Conservation (phyloP, 2,113 vertebrate genomes). For the Scartelaos histophorus region DNA sequence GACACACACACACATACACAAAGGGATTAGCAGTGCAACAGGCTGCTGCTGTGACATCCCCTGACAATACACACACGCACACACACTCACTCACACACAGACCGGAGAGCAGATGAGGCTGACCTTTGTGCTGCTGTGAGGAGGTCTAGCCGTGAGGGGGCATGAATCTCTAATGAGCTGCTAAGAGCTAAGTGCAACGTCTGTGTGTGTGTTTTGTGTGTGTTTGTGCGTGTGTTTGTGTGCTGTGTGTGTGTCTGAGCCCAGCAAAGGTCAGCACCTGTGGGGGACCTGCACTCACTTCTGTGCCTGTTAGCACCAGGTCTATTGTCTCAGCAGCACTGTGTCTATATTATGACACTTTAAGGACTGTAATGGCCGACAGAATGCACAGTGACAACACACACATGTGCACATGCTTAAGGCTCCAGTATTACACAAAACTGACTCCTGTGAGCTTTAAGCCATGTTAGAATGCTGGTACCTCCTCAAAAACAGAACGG, state of each 20-base stretch:
- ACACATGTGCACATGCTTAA: no score
- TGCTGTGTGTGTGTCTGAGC: constrained; percentile 24
- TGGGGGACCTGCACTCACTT: constrained; percentile 48
- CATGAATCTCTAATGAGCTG: constrained; percentile 75
- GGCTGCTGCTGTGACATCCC: constrained; percentile 53
- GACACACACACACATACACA: constrained; percentile 14
- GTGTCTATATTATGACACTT: neutral
- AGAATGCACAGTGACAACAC: neutral
- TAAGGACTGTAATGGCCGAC: neutral
- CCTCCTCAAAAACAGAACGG: no score
- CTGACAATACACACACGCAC: constrained; percentile 45
- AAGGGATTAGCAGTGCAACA: constrained; percentile 50
- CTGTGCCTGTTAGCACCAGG: constrained; percentile 16
- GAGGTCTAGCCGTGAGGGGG: constrained; percentile 65
- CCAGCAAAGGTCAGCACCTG: constrained; percentile 70
- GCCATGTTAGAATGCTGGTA: no score
- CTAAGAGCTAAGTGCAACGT: constrained; percentile 1
- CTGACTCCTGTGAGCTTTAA: no score
- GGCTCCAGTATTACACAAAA: no score
- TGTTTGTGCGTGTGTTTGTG: constrained; percentile 19
- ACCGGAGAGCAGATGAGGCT: constrained; percentile 73
- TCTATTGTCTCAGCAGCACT: constrained; percentile 15
- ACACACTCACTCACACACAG: constrained; percentile 45
- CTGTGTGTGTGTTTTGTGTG: constrained; percentile 17
- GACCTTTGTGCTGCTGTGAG: constrained; percentile 76